Evolutionary conservation across 2,888 invertebrate genomes (phyloP), one percentile per base, ranked within the genome.

Genomic region (Ptilodon capucinus): DNA sequence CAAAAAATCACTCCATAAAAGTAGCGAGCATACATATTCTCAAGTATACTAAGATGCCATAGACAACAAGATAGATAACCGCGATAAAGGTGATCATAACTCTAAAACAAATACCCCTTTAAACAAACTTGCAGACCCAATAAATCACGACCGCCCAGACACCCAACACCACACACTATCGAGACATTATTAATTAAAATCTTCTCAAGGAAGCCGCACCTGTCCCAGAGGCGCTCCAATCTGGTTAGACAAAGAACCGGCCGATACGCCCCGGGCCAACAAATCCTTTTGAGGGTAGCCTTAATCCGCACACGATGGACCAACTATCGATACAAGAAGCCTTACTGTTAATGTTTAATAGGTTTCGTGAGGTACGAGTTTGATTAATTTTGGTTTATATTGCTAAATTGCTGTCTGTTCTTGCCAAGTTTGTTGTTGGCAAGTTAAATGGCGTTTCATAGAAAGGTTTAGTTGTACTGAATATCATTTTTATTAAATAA

Each of bases 141-240:
- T 68, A 63, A 60, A 62, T 68, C 65, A 61, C 35, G 17, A 8
- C 17, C 4, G 17, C 34, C 34, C 34, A 34, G 63, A 67, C 45
- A 68, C 78, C 79, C 78, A 83, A 82, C 81, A 79, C 68, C 66
- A 66, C 69, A 75, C 61, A 77, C 77, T 84, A 89, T 86, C 80
- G 84, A 79, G 81, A 79, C 81, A 86, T 89, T 84, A 87, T 85
- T 90, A 89, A 90, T 90, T 89, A 89, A 89, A 87, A 84, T 79
- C 83, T 76, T 60, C 67, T 64, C 60, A 76, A 81, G 80, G 81
- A 83, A 81, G 78, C 82, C 76, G 67, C 84, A 86, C 86, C 86
- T 87, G 85, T 85, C 88, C 87, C 86, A 73, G 48, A 77, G 79
- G 80, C 74, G 74, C 57, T 62, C 73, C 76, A 72, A 79, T 80